Conservation (phyloP, 2,888 invertebrate genomes). For the Uropetala carovei region DNA sequence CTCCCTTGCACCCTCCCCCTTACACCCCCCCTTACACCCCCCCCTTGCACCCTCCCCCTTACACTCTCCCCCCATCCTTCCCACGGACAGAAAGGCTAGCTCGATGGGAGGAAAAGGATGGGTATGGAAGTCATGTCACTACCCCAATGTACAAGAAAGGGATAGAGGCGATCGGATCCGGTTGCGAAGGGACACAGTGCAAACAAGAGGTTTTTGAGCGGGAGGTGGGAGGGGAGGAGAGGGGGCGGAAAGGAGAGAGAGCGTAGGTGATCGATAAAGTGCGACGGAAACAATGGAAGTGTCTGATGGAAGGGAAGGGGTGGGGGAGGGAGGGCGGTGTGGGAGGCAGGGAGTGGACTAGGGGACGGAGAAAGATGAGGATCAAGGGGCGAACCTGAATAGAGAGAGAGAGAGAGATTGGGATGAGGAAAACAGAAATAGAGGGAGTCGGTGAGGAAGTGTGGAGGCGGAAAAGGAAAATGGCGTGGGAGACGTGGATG, state of each 20-base stretch:
- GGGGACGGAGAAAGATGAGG: neutral
- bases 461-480: neutral
- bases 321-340: neutral
- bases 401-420: neutral
- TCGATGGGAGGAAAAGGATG: neutral
- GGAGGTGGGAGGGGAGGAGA: neutral
- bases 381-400: neutral
- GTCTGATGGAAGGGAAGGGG: neutral
- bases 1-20: neutral
- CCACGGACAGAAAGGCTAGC: neutral
- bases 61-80: neutral
- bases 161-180: constrained; percentile 46
- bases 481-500: neutral
- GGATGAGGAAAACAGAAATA: neutral
- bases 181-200: constrained; percentile 61
- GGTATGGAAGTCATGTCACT: constrained; percentile 55
- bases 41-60: neutral
- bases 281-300: constrained; percentile 55
- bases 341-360: neutral
- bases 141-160: constrained; percentile 45
- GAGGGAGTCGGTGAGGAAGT: neutral
- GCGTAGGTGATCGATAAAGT: constrained; percentile 54
- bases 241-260: neutral
- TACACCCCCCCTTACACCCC: neutral
- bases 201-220: constrained; percentile 52